Evolutionary conservation across 1,140 invertebrate genomes (phyloP), one percentile per base, ranked within the genome.

Genomic region (Drosophila ironensis): DNA sequence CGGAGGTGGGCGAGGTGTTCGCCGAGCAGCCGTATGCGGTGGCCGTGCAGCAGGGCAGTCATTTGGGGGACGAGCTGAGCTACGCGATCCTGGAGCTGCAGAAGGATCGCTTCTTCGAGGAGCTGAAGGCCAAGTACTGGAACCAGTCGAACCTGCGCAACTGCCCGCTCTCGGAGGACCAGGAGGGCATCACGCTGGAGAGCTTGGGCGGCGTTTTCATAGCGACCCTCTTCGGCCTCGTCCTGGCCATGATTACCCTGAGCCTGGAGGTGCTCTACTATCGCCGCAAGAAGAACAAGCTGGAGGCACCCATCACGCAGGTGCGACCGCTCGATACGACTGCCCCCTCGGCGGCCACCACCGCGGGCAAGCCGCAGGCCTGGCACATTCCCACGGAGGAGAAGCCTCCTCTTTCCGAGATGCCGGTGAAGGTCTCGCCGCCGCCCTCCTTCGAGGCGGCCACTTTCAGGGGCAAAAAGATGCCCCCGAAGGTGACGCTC

Each of bases 181-280:
- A 94, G 45, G 96, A 97, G 89, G 96, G 96, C 25, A 97, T 97
- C 17, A 96, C 96, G 0, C 88, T 97, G 2, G 95, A 97, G 69
- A 96, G 95, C 91, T 93, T 97, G 69, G 96, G 96, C 64, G 96
- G 96, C 4, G 96, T 97, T 2, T 97, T 97, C 73, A 97, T 97
- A 63, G 96, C 96, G 1, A 97, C 96, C 0, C 90, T 97, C 0
- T 95, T 96, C 78, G 96, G 96, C 0, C 90, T 97, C 3, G 93
- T 93, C 0, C 76, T 97, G 24, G 96, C 96, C 0, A 95, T 97
- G 94, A 81, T 96, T 3, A 96, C 95, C 0, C 90, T 97, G 7
- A 94, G 92, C 0, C 93, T 94, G 57, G 96, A 97, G 88, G 94
- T 97, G 0, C 90, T 96, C 24, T 96, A 96, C 75, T 95, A 96